Evolutionary conservation across 2,113 vertebrate genomes (phyloP), one percentile per base, ranked within the genome.

Genomic region (Climacteris rufus): DNA sequence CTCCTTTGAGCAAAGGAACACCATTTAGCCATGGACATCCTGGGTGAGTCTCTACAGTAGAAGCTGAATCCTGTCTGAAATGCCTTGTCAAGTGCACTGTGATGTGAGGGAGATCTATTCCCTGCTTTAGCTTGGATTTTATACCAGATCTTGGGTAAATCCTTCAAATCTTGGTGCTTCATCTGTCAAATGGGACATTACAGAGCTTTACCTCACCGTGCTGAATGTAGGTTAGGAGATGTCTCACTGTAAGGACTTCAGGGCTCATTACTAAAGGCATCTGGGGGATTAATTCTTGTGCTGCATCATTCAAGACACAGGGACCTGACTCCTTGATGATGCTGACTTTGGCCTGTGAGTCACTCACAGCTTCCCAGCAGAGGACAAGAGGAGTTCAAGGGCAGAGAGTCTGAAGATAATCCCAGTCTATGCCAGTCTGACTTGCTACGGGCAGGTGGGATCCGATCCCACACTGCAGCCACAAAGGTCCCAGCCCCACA

Each of bases 131-230:
- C 37, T 39, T 45, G 47, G 83, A 42, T 87, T 69, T 80, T 56
- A 7, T 16, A 28, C 1, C 3, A 82, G 37, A 60, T 20, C 39
- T 72, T 45, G 65, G 53, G 27, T 49, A 85, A 89, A 84, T 85
- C 45, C 54, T 79, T 87, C 61, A 74, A 30, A 68, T 75, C 45
- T 71, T 64, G 16, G 13, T 23, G 17, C 69, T 90, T 27, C 31
- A 31, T 70, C 68, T 92, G 47, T 68, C 66, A 78, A 19, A 27
- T 3, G 8, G 40, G 31, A 59, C 23, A n/a, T 80, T 20, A 18
- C 0, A 35, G 30, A 71, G 35, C 40, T 60, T 37, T 71, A 0
- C 47, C 47, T 94, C 65, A 21, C 30, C 0, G 0, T 37, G 15
- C 33, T 49, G 72, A 56, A 28, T 11, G 22, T 23, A 59, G 40